Conservation (phyloP, 2,888 invertebrate genomes). For the Melinaea menophilus region DNA sequence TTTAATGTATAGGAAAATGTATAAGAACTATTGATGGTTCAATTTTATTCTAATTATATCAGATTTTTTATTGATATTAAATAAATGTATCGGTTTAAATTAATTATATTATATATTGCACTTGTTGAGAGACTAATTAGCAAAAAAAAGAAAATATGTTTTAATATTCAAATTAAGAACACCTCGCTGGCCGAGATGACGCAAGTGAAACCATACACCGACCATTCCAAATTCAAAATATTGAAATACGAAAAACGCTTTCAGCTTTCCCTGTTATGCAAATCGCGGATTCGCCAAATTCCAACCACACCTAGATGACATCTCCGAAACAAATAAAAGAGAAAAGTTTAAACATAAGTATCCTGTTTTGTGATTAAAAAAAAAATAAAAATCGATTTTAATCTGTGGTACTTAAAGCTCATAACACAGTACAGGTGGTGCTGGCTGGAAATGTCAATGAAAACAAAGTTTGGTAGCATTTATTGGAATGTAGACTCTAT, state of each 20-base stretch:
- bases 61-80: too few species aligned
- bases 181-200: conserved; percentile 1
- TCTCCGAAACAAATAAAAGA: conserved; percentile 42
- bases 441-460: conserved; percentile 15
- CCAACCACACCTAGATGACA: conserved; percentile 34
- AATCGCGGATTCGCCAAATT: conserved; percentile 34
- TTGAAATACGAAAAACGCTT: conserved; percentile 11
- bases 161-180: neutral
- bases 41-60: too few species aligned
- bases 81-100: too few species aligned
- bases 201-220: conserved; percentile 18
- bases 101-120: too few species aligned
- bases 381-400: conserved; percentile 14
- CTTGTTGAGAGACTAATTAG: too few species aligned
- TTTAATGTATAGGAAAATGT: too few species aligned
- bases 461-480: conserved; percentile 7
- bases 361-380: conserved; percentile 10
- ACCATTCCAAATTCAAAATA: conserved; percentile 16
- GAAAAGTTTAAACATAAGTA: conserved; percentile 36
- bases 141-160: too few species aligned
- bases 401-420: conserved; percentile 5
- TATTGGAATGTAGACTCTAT: conserved; percentile 12
- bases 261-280: conserved; percentile 38
- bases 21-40: too few species aligned
- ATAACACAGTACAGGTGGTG: conserved; percentile 4